Percentiles rank a stretch among this genome's conserved stretches.
Conservation (phyloP, 2,113 vertebrate genomes). For the Noturus placidus region DNA sequence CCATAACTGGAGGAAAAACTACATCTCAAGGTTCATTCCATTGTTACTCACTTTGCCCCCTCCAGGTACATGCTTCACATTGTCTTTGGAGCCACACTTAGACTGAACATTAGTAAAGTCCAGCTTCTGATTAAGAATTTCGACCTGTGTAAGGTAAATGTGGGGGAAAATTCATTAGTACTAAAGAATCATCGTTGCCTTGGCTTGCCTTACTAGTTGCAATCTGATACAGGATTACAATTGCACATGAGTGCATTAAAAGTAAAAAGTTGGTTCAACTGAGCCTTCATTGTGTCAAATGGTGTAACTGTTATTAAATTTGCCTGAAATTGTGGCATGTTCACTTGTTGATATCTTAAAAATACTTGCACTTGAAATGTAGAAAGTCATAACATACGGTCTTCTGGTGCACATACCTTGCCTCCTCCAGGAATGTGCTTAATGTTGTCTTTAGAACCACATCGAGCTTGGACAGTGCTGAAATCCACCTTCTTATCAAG, state of each 20-base stretch:
- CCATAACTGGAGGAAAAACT: conserved; percentile 38
- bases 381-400: background rate
- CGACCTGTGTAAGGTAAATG: conserved; percentile 76
- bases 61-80: conserved; percentile 90
- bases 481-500: conserved; percentile 95
- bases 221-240: background rate
- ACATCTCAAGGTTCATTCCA: conserved; percentile 28
- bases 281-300: background rate
- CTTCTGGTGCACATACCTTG: conserved; percentile 85
- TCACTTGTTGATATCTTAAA: background rate
- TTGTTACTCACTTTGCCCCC: conserved; percentile 90
- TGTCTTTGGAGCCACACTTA: conserved; percentile 94
- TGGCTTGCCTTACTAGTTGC: background rate
- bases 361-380: background rate
- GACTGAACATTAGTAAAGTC: conserved; percentile 87
- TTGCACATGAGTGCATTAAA: background rate
- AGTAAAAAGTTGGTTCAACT: background rate
- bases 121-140: conserved; percentile 94
- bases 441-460: conserved; percentile 97
- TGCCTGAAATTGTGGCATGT: background rate
- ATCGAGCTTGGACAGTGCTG: conserved; percentile 91
- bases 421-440: conserved; percentile 93
- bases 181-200: conserved; percentile 28
- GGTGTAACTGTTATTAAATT: background rate
- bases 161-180: conserved; percentile 77